Evolutionary conservation across 1,140 invertebrate species (phyloP).

Genomic region (Pseudomyrmex sp.): DNA sequence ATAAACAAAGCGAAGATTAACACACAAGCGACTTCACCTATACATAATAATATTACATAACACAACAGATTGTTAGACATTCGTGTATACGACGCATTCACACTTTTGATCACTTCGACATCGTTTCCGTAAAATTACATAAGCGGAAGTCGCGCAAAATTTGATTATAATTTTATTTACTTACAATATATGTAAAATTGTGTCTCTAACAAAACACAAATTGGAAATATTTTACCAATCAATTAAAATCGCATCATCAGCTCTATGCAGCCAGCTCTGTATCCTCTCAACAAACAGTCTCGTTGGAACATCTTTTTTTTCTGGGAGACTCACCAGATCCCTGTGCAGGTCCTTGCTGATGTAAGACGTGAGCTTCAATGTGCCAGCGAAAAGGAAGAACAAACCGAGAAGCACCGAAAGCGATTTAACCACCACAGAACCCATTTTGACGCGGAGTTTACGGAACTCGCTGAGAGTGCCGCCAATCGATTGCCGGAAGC

Average conservation of each 20-base stretch:
- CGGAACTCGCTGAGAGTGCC: neutral
- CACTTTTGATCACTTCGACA: too few species aligned
- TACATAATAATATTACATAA: too few species aligned
- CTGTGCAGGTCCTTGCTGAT: constrained; percentile 98
- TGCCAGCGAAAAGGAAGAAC: constrained; percentile 98
- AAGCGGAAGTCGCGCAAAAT: neutral
- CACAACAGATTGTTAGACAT: too few species aligned
- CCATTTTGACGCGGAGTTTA: constrained; percentile 80
- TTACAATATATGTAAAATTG: neutral
- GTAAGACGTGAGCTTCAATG: constrained; percentile 95
- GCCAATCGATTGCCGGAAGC: constrained; percentile 50
- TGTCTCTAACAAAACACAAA: neutral
- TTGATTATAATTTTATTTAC: neutral
- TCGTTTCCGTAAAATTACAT: too few species aligned
- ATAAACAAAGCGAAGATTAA: too few species aligned
- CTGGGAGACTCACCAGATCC: constrained; percentile 93
- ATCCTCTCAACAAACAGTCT: neutral
- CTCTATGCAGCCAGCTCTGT: too few species aligned
- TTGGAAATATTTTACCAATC: neutral
- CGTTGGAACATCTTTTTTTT: neutral
- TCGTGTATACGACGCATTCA: too few species aligned
- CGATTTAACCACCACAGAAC: constrained; percentile 94
- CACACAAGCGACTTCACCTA: too few species aligned
- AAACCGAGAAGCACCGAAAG: constrained; percentile 96
- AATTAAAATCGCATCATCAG: neutral